phyloP scores from a whole-genome alignment of 2,888 invertebrate species.

The Anoncus sp. region DNA sequence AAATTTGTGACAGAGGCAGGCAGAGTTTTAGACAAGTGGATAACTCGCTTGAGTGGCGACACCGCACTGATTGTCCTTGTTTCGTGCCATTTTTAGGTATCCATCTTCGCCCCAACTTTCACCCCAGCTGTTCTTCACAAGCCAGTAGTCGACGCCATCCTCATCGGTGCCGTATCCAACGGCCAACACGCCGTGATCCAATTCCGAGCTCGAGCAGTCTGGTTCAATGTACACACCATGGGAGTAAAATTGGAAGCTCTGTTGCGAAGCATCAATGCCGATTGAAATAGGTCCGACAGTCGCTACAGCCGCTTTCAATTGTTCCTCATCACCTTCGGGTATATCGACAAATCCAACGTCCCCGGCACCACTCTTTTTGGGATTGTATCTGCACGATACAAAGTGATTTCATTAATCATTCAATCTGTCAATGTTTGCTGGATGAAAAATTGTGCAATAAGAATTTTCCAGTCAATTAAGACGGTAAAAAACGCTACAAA shows the following conservation, averaged over 20 bases:
- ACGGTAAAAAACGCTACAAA: background rate
- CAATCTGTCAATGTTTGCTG: too few species aligned
- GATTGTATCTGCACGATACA: conserved; percentile 86
- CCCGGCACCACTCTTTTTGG: conserved; percentile 89
- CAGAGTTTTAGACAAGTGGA: conserved; percentile 89
- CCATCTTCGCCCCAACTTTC: conserved; percentile 92
- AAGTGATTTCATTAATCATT: conserved; percentile 5
- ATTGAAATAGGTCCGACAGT: conserved; percentile 94
- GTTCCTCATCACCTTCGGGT: conserved; percentile 88
- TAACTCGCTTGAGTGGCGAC: conserved; percentile 93
- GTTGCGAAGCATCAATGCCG: conserved; percentile 94
- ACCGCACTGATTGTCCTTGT: conserved; percentile 93
- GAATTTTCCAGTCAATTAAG: background rate
- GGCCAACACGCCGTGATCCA: conserved; percentile 95
- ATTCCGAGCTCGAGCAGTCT: conserved; percentile 87
- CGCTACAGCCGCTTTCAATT: conserved; percentile 91
- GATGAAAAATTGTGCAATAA: background rate
- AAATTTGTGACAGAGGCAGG: background rate
- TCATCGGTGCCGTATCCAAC: conserved; percentile 93
- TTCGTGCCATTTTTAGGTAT: conserved; percentile 95
- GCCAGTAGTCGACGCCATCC: conserved; percentile 89
- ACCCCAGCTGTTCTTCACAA: conserved; percentile 95
- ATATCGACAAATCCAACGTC: conserved; percentile 93
- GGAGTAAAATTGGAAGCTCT: conserved; percentile 94
- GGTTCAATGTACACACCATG: conserved; percentile 93